These are phyloP conservation scores for Burhinus oedicnemus DNA, from an alignment of 2,113 vertebrate species.

Conservation along the genomic window DNA sequence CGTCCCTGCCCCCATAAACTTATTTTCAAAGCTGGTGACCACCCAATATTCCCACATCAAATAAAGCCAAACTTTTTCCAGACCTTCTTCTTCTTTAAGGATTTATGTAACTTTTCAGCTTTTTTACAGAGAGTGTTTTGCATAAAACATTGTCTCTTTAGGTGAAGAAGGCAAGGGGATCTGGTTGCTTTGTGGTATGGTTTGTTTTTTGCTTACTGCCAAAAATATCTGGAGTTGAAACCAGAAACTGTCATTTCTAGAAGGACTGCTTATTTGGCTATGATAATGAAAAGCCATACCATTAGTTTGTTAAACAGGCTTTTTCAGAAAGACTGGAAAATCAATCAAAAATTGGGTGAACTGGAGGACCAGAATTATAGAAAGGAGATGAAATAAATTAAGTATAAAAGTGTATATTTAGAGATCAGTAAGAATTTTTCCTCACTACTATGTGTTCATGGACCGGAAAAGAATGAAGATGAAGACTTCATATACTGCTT, in stretches of 20 bases:
- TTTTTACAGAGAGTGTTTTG: neutral
- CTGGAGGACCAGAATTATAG: neutral
- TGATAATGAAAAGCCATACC: neutral
- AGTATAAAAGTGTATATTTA: neutral
- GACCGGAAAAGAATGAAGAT: neutral
- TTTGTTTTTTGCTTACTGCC: neutral
- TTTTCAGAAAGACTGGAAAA: neutral
- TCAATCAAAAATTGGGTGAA: neutral
- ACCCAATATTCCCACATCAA: neutral
- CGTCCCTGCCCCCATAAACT: neutral
- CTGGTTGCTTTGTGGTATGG: neutral
- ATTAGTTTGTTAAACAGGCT: neutral
- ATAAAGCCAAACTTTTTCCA: neutral
- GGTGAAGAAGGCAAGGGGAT: neutral
- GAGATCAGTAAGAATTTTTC: neutral
- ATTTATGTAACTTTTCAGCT: neutral
- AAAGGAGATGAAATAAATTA: neutral
- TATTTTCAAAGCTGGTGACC: neutral
- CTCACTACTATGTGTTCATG: neutral
- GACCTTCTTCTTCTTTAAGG: neutral
- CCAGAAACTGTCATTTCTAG: neutral
- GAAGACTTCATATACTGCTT: neutral
- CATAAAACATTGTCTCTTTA: neutral
- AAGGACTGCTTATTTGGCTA: neutral
- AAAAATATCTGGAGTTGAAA: neutral